Base-by-base conservation (phyloP, 2,888 invertebrate genomes). In the Cheilosia grossa region DNA sequence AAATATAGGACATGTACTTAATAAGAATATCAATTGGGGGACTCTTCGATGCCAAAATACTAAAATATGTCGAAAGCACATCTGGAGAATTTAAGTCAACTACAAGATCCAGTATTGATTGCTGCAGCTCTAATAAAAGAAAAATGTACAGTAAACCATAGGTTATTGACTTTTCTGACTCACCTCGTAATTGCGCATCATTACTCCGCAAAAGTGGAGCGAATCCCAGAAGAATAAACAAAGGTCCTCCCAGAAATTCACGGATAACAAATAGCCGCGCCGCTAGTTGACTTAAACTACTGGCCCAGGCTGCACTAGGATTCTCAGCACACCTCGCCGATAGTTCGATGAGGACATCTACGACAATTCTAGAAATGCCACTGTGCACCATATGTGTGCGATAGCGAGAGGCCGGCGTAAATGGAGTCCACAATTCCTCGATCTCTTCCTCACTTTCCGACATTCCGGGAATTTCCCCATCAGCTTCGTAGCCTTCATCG, bases 91-190 rank as follows among this genome's bases (percentile, higher is more conserved):
- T 91, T 2, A 92, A 81, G 59, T 92, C 90, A 17, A 92, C 92
- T 49, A 95, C 93, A 61, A 96, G 92, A 89, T 95, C 95, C 51
- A 96, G 90, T 66, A 95, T 93, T 59, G 94, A 94, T 87, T 93
- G 93, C 87, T 95, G 95, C 17, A 96, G 91, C 79, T 95, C 95
- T 95, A 90, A 66, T 24, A 40, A 64, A 67, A 70, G 33, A 4
- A 40, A 4, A 21, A 27, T n/a, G 2, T 44, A 30, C 0, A 15
- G 40, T 9, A 17, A 19, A 19, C 10, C 15, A 49, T 10, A 13
- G n/a, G 24, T 30, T 2, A 19, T 15, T 19, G 1, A 19, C 6
- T 13, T 0, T 17, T 9, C 15, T 0, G 13, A 69, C 75, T 86
- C 15, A 91, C 91, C 91, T 85, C 88, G 88, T 47, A 92, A 73